These are phyloP conservation scores for Philonicus albiceps DNA, from an alignment of 2,888 invertebrate genomes.

Conservation along the genomic window DNA sequence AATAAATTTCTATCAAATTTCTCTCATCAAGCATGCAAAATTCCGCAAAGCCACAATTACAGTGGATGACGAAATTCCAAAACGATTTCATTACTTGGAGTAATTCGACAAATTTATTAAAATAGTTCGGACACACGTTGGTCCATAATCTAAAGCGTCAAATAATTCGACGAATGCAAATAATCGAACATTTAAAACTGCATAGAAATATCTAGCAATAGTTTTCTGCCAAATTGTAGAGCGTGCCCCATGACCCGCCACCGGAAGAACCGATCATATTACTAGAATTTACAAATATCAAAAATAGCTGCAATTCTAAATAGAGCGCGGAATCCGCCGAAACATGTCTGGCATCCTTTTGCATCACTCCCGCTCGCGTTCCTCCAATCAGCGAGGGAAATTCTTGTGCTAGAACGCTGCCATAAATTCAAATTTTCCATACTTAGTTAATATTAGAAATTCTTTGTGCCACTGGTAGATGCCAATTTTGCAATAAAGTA, in stretches of 20 bases:
- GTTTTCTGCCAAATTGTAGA: not conserved
- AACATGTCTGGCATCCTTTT: not conserved
- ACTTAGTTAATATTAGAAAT: constrained; percentile 32
- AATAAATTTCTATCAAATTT: not conserved
- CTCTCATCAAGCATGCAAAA: not conserved
- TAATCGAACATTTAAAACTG: not conserved
- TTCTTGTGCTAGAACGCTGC: constrained; percentile 22
- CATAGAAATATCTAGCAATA: not conserved
- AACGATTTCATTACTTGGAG: not conserved
- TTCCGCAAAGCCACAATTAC: not conserved
- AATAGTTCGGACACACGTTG: not conserved
- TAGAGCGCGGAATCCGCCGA: not conserved
- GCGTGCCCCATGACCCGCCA: not conserved
- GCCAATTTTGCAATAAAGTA: constrained; percentile 40
- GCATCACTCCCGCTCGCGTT: constrained; percentile 8
- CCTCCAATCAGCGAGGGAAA: constrained; percentile 18
- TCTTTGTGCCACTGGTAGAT: constrained; percentile 36
- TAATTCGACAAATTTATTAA: not conserved
- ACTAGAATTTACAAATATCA: not conserved
- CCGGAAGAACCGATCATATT: not conserved
- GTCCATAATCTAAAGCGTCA: not conserved
- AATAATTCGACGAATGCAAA: not conserved
- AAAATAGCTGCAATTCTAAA: not conserved
- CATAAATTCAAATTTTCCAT: constrained; percentile 16
- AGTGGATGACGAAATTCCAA: not conserved